Base-by-base conservation (phyloP, 2,797 vertebrate genomes). In the Rhodeus uyekii region DNA sequence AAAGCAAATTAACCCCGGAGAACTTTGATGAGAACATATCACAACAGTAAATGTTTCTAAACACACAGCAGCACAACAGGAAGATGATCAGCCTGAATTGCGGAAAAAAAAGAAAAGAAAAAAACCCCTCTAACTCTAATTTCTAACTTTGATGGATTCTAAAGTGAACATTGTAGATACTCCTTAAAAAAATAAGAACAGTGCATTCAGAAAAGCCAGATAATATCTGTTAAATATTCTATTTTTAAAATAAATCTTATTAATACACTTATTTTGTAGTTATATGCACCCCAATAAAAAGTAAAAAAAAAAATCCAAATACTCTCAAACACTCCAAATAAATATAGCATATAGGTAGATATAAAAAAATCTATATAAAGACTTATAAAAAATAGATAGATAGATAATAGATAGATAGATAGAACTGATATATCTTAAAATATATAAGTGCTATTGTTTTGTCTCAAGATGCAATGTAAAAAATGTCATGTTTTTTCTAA, bases 181-280 rank as follows among this genome's bases (percentile, higher is more conserved):
- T 34, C 29, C 29, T 58, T 22, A 55, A 74, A 55, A 74, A 74
- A 74, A 72, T 53, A 72, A 72, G 10, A 38, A 24, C 3, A 68
- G 34, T 58, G 32, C 34, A 39, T 58, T 74, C 53, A 58, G n/a
- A 75, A 60, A 50, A 39, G 34, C 3, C 50, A 39, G 8, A 38
- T 55, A 18, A 27, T 39, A 74, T 24, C 34, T 27, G n/a, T 53
- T 73, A 38, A 72, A n/a, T 19, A 22, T 13, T 48, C 2, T 2
- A 32, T 19, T 22, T 48, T 48, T 71, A 12, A 53, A 36, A 16
- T 8, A 72, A 1, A 24, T 19, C 10, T 46, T 53, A 53, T 73
- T 34, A 4, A 53, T 24, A 46, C 16, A n/a, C n/a, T n/a, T n/a
- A 42, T 6, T 2, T 9, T 68, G 7, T 27, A 42, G 24, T 46